These are phyloP conservation scores for Hoplodrina ambigua DNA, from an alignment of 2,888 invertebrate genomes.

Conservation along the genomic window DNA sequence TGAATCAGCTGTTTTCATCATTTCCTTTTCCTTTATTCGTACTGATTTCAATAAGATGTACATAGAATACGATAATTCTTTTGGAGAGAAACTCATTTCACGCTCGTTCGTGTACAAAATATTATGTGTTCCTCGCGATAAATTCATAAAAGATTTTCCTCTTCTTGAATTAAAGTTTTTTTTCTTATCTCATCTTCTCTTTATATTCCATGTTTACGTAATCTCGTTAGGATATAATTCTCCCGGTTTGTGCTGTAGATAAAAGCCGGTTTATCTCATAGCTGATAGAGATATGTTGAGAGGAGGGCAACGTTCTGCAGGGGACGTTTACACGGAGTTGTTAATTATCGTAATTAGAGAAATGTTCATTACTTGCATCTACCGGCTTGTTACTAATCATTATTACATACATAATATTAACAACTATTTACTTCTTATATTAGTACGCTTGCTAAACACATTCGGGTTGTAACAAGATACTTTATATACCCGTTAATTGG, in stretches of 20 bases:
- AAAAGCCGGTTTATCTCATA: constrained; percentile 15
- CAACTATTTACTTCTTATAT: constrained; percentile 21
- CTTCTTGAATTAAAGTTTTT: constrained; percentile 38
- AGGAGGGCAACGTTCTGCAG: constrained; percentile 23
- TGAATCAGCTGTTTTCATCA: constrained; percentile 41
- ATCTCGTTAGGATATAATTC: constrained; percentile 33
- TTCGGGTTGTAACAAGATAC: too few relatives aligned
- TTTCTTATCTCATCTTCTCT: constrained; percentile 21
- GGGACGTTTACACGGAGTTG: constrained; percentile 32
- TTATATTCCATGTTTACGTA: constrained; percentile 33
- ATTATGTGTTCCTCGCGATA: constrained; percentile 47
- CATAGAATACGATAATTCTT: constrained; percentile 63
- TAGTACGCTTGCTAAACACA: constrained; percentile 6
- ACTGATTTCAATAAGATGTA: constrained; percentile 2
- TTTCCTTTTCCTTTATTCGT: constrained; percentile 57
- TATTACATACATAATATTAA: constrained; percentile 13
- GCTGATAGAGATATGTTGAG: constrained; percentile 12
- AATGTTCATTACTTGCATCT: constrained; percentile 18
- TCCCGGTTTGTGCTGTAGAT: constrained; percentile 9
- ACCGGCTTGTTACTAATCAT: constrained; percentile 7
- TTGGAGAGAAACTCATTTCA: constrained; percentile 66
- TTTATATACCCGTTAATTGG: too few relatives aligned
- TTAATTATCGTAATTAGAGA: constrained; percentile 52
- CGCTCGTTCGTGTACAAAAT: constrained; percentile 59
- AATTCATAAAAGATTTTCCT: constrained; percentile 52